phyloP scores from a whole-genome alignment of 2,113 vertebrate species.

The Sceloporus tristichus region DNA sequence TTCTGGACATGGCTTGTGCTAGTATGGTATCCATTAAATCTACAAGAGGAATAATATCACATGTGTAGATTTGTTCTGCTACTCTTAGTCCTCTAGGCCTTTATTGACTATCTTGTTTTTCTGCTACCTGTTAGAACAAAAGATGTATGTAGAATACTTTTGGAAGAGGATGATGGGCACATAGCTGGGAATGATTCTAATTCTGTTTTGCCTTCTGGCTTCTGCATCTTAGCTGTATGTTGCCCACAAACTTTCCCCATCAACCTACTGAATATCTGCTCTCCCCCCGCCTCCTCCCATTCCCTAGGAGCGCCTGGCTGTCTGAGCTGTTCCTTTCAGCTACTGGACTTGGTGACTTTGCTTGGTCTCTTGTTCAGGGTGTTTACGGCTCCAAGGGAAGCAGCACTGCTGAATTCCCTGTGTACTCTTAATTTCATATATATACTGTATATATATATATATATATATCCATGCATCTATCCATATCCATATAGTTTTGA shows the following conservation, averaged over 20 bases:
- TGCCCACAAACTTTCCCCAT: background rate
- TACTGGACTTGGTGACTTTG: conserved; percentile 61
- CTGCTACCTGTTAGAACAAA: background rate
- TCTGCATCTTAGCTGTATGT: background rate
- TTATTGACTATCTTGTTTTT: background rate
- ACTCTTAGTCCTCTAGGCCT: background rate
- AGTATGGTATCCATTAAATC: background rate
- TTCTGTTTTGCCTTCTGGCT: background rate
- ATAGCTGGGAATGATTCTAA: background rate
- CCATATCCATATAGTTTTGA: conserved; percentile 78
- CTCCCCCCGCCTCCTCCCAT: conserved; percentile 39
- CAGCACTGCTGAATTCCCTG: conserved; percentile 72
- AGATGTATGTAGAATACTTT: background rate
- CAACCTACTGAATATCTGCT: conserved; percentile 6
- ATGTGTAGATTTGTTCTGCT: background rate
- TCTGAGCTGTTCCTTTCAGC: conserved; percentile 18
- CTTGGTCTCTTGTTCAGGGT: conserved; percentile 43
- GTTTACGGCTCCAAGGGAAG: conserved; percentile 64
- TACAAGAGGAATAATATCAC: background rate
- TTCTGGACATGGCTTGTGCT: background rate
- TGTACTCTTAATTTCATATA: conserved; percentile 79
- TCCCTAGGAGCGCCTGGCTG: conserved; percentile 43
- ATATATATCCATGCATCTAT: conserved; percentile 54
- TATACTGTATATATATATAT: conserved; percentile 78
- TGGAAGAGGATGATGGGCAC: background rate